These are phyloP conservation scores for Clarias pachynema DNA, from an alignment of 2,797 vertebrate species.

Conservation along the genomic window DNA sequence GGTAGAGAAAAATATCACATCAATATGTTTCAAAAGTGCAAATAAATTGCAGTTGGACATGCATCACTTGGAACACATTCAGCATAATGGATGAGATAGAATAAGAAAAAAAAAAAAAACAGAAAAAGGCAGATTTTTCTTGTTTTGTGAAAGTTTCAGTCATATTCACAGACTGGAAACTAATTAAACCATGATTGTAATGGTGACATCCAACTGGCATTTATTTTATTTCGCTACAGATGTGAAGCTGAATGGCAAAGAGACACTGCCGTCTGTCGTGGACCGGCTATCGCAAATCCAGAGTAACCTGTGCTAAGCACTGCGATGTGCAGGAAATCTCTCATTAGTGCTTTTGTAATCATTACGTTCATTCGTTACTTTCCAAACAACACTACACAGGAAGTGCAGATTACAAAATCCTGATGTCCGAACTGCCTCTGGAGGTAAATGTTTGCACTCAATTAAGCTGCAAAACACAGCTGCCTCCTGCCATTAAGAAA, in stretches of 20 bases:
- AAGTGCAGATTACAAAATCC: not conserved
- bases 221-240: not conserved
- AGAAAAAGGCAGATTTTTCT: not conserved
- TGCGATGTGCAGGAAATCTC: not conserved
- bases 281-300: not conserved
- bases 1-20: not conserved
- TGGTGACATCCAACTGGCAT: not conserved
- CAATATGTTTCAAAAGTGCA: not conserved
- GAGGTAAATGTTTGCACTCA: not conserved
- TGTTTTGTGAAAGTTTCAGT: not conserved
- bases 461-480: not conserved
- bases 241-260: slow-evolving; percentile 2
- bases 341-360: not conserved
- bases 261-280: not conserved
- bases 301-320: slow-evolving; percentile 10
- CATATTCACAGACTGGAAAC: not conserved
- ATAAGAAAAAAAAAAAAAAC: not conserved
- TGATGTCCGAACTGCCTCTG: not conserved
- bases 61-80: not conserved
- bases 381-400: not conserved
- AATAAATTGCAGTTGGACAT: not conserved
- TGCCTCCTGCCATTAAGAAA: not conserved
- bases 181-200: not conserved
- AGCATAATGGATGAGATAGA: not conserved
- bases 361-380: not conserved